Evolutionary conservation across 2,113 vertebrate genomes (phyloP).

Genomic region (Struthidea cinerea): DNA sequence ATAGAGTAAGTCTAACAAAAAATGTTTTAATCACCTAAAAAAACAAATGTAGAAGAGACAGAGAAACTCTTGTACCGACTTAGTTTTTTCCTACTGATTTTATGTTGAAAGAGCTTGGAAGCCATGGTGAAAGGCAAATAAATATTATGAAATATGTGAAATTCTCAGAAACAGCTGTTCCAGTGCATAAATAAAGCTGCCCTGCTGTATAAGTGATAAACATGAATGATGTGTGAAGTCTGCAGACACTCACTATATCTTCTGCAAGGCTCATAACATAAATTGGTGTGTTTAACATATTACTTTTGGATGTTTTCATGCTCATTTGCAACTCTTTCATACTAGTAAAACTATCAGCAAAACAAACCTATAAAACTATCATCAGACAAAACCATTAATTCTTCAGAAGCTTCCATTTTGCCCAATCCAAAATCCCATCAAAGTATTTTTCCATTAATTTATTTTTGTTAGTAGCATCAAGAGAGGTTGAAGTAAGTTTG

Average conservation of each 20-base stretch:
- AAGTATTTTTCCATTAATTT: background rate
- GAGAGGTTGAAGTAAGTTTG: background rate
- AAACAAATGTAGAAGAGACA: background rate
- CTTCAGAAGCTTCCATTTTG: background rate
- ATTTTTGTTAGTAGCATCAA: background rate
- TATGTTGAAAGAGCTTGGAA: background rate
- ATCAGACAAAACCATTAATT: background rate
- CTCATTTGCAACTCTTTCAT: background rate
- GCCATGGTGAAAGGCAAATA: background rate
- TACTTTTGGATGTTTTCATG: background rate
- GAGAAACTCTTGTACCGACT: background rate
- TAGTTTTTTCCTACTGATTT: background rate
- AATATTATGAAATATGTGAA: background rate
- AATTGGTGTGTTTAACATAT: background rate
- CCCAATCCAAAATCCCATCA: background rate
- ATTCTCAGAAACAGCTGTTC: background rate
- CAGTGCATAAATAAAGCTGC: background rate
- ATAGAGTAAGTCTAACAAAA: background rate
- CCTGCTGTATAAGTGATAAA: background rate
- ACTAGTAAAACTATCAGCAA: background rate
- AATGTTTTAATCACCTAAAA: background rate
- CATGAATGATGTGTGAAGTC: background rate
- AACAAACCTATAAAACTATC: background rate
- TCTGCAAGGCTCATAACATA: no score
- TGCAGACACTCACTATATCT: background rate